Base-by-base conservation (phyloP, 2,113 vertebrate species). In the Solea senegalensis region DNA sequence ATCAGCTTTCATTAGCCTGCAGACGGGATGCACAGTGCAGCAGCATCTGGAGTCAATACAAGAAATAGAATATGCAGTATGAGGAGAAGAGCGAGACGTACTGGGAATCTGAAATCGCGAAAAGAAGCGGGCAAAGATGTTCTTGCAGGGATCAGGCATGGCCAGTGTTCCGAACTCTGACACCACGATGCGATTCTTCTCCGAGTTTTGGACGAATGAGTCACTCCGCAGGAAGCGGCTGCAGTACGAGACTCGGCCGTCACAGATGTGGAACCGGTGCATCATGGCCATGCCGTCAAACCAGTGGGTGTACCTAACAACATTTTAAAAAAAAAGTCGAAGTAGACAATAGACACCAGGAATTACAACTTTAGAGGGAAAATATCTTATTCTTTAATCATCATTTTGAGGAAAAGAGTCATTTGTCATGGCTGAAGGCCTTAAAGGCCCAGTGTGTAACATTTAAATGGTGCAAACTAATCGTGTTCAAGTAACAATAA, bases 251-350 rank as follows among this genome's bases (percentile, higher is more conserved):
- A 98, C 95, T 0, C 48, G 71, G 39, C 95, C 95, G 0, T 93
- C 89, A 34, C 82, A 68, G 78, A 99, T 83, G 65, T 87, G 94
- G 86, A 98, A 98, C n/a, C 95, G 94, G 84, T 98, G 96, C 93
- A 98, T 87, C 89, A 98, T 82, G 60, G 96, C 95, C 96, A 97
- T 97, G 74, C 96, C 96, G 14, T 98, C 96, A 82, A 98, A 98
- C 96, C 96, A 97, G 57, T 99, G 96, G 82, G 83, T 95, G 65
- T 94, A 98, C 13, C 96, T 99, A 21, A 27, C 41, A 56, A 52
- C 16, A 21, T 43, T 21, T 21, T 21, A 21, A 21, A 21, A 21
- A 21, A 21, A 21, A 21, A 34, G 34, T 34, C 34, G 2, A 34
- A 34, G 34, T 34, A 34, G 5, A 34, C 34, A 34, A 2, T 34